Evolutionary conservation across 2,113 vertebrate genomes (phyloP).

Genomic region (Ovibos moschatus): DNA sequence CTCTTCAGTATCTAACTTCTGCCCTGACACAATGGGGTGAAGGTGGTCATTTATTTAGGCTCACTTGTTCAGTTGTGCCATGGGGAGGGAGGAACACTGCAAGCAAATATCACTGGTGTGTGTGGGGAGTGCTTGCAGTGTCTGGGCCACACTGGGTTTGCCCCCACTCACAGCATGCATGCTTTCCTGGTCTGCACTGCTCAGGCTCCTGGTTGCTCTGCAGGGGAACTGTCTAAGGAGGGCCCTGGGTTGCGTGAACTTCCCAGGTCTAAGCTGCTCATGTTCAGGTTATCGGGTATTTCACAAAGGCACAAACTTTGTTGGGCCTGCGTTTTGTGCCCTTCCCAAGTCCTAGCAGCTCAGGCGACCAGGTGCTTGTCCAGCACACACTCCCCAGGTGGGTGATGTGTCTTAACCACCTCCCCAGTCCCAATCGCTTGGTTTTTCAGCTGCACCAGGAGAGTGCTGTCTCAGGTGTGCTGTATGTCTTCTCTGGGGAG

Average conservation of each 20-base stretch:
- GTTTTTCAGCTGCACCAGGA: neutral
- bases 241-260: neutral
- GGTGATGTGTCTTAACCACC: neutral
- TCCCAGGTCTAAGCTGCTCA: neutral
- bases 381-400: neutral
- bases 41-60: neutral
- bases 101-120: neutral
- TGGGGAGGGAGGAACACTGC: neutral
- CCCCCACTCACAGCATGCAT: fast-evolving
- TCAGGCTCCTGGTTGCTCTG: neutral
- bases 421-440: neutral
- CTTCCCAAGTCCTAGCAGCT: neutral
- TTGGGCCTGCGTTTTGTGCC: neutral
- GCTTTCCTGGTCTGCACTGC: neutral
- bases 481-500: neutral
- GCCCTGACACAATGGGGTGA: neutral
- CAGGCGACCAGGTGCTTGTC: neutral
- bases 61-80: neutral
- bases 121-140: neutral
- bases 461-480: neutral
- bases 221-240: neutral
- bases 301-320: neutral
- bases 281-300: neutral
- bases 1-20: neutral
- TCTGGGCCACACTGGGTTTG: neutral